Conservation (phyloP, 64 coral and sea anemone genomes). For the Actinia tenebrosa region DNA sequence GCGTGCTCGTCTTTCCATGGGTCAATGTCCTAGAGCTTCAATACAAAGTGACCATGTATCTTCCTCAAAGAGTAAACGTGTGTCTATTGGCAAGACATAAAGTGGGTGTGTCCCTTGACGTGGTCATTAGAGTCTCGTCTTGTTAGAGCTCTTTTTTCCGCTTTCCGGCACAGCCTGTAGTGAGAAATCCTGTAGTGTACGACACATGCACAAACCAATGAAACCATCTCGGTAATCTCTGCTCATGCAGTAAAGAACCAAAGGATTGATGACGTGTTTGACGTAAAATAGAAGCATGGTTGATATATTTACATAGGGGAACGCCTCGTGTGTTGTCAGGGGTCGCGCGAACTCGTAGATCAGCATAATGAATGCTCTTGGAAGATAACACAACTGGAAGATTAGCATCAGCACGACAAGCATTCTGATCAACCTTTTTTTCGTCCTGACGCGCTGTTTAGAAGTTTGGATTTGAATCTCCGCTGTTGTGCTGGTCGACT, state of each 20-base stretch:
- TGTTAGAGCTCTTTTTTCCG: not conserved
- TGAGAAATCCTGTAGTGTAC: not conserved
- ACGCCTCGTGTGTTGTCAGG: not conserved
- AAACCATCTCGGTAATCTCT: conserved; percentile 30
- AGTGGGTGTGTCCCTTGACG: not conserved
- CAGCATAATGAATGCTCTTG: conserved; percentile 61
- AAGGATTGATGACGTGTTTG: conserved; percentile 51
- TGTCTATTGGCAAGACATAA: not conserved
- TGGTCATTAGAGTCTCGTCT: not conserved
- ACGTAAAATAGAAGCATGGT: conserved; percentile 39
- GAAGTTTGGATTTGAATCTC: not conserved
- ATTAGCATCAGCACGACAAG: conserved; percentile 34
- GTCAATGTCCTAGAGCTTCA: too few relatives aligned
- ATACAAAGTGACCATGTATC: too few relatives aligned
- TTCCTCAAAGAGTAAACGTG: too few relatives aligned
- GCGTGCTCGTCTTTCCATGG: too few relatives aligned
- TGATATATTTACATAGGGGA: conserved; percentile 24
- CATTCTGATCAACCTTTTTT: conserved; percentile 48
- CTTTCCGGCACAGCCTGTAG: not conserved
- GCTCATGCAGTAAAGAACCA: conserved; percentile 49
- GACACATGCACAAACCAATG: not conserved
- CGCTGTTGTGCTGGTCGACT: not conserved
- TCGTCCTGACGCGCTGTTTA: not conserved
- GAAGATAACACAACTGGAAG: conserved; percentile 61
- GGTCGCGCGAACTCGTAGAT: conserved; percentile 22